These are phyloP conservation scores for Nyctibius grandis DNA, from an alignment of 2,797 vertebrate genomes.

Conservation along the genomic window DNA sequence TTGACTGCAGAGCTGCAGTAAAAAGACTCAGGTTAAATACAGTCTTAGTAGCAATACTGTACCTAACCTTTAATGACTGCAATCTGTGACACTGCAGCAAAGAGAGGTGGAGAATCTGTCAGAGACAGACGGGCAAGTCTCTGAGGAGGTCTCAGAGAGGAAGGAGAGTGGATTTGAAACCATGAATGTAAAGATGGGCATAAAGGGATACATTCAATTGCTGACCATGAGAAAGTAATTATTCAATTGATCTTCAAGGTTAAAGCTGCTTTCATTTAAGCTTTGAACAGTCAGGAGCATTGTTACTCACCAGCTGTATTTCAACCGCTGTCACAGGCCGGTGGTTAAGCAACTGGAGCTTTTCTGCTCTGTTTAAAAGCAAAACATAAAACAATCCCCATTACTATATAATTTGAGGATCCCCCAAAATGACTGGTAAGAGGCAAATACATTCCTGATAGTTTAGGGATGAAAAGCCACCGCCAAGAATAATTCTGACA, in stretches of 20 bases:
- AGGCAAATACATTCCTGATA: not conserved
- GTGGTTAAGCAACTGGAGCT: conserved; percentile 94
- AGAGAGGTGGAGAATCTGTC: not conserved
- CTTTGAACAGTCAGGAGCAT: not conserved
- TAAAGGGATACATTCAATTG: not conserved
- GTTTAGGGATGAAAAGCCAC: not conserved
- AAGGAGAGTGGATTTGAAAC: not conserved
- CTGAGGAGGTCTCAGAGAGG: not conserved
- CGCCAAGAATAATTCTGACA: not conserved
- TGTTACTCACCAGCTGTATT: conserved; percentile 88
- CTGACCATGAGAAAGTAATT: not conserved
- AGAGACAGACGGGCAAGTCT: not conserved
- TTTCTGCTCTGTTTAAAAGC: conserved; percentile 86
- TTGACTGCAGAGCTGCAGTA: not conserved
- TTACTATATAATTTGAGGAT: not conserved
- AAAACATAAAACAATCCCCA: not conserved
- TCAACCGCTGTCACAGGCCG: conserved; percentile 94
- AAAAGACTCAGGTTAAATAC: not conserved
- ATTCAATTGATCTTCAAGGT: not conserved
- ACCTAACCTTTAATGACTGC: not conserved
- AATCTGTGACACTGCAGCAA: not conserved
- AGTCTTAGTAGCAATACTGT: not conserved
- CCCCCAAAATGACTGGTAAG: not conserved
- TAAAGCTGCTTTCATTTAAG: not conserved
- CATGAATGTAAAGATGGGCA: not conserved